Percentiles rank a stretch among this genome's conserved stretches.
Conservation (phyloP, 2,888 invertebrate genomes). For the Brachyopa scutellaris region DNA sequence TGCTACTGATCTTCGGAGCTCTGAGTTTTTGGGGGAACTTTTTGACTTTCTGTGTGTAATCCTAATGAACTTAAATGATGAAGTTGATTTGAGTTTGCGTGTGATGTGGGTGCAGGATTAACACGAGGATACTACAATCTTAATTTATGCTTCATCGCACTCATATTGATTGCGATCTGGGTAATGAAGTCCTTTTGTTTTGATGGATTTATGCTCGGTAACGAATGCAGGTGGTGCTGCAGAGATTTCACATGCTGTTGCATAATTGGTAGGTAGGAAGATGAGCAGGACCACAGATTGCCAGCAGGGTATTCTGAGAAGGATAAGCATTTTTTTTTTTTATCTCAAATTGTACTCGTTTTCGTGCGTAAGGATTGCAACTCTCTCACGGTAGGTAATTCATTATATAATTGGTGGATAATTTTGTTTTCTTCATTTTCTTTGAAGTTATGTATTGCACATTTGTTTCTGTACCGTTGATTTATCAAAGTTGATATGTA, state of each 20-base stretch:
- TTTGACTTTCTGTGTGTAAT: slow-evolving; percentile 80
- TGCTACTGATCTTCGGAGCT: slow-evolving; percentile 44
- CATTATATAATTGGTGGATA: slow-evolving; percentile 52
- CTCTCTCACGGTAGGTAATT: slow-evolving; percentile 46
- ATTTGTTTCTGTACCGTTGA: no score
- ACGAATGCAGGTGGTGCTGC: slow-evolving; percentile 50
- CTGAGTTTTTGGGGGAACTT: slow-evolving; percentile 75
- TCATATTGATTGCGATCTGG: slow-evolving; percentile 37
- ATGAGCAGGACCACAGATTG: slow-evolving; percentile 32
- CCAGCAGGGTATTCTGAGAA: slow-evolving; percentile 25
- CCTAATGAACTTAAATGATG: slow-evolving; percentile 81
- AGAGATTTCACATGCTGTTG: slow-evolving; percentile 26
- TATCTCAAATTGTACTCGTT: no score
- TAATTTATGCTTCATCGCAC: slow-evolving; percentile 53
- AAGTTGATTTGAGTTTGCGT: slow-evolving; percentile 72
- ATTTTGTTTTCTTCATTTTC: neutral
- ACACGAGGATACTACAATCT: slow-evolving; percentile 44
- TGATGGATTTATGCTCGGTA: slow-evolving; percentile 16
- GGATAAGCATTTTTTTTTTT: neutral
- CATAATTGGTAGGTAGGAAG: slow-evolving; percentile 56
- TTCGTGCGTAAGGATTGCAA: neutral
- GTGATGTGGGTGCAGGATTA: slow-evolving; percentile 71
- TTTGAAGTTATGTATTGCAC: neutral
- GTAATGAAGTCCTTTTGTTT: slow-evolving; percentile 60
- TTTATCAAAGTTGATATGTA: no score